Evolutionary conservation across 2,113 vertebrate genomes (phyloP), one percentile per base, ranked within the genome.

Genomic region (Pelusios castaneus): DNA sequence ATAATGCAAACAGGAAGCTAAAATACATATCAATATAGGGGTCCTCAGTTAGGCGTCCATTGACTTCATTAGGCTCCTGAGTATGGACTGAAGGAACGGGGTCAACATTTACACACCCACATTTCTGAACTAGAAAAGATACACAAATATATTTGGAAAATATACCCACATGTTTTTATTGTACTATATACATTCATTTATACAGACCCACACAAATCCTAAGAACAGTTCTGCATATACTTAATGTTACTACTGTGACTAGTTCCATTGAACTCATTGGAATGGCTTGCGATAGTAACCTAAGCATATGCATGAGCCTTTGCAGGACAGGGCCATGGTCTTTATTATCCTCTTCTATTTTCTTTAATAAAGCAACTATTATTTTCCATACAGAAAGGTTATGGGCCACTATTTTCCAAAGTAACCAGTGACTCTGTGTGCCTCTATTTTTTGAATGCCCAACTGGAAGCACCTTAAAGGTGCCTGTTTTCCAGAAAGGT

Each of bases 1-100:
- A 22, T 75, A 75, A 75, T 75, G 38, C 70, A 75, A 43, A 75
- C 4, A 43, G 70, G 24, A 75, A 75, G 24, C 38, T 43, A 43
- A 38, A 75, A 88, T 8, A 47, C 5, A 29, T 54, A 12, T 79
- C 47, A 21, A 6, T 13, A 85, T 4, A 12, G 45, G 27, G 73
- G 34, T 51, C 0, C 1, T 73, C 67, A 73, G 5, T 75, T 24
- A 73, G 12, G 79, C 19, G 87, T 90, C 0, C 1, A 82, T 63
- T 91, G 9, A 38, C 91, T 82, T 34, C 4, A 12, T 80, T 34
- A 56, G 70, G 70, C 43, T 25, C 70, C 24, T 80, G 82, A 93
- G 1, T 45, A 54, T 43, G 4, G 79, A 49, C 10, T 77, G 54
- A 31, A 13, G 41, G 21, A 41, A n/a, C 80, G 76, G 60, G 11